Conservation (phyloP, 2,797 vertebrate genomes). For the Peromyscus eremicus region DNA sequence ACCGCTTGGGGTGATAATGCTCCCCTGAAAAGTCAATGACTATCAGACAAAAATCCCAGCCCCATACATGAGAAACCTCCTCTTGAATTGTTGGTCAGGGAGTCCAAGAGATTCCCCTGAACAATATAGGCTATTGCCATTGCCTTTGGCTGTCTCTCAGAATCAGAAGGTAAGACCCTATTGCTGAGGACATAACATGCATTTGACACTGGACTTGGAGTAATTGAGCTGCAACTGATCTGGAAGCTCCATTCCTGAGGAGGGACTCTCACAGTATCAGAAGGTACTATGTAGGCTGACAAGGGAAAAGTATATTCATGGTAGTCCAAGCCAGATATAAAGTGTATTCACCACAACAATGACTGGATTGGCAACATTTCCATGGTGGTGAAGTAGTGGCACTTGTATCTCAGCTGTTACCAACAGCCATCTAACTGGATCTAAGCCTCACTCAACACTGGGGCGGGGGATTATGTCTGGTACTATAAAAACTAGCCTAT, state of each 20-base stretch:
- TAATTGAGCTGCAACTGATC: not conserved
- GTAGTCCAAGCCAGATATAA: not conserved
- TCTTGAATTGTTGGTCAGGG: not conserved
- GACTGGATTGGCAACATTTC: not conserved
- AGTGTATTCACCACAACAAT: not conserved
- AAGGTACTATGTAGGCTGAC: not conserved
- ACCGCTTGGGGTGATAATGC: not conserved
- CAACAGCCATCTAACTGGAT: not conserved
- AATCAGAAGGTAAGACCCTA: not conserved
- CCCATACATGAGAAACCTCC: no score
- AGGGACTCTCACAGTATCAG: not conserved
- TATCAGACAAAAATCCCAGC: not conserved
- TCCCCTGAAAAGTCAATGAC: no score
- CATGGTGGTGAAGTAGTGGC: no score
- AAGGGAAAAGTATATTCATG: not conserved
- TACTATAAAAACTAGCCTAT: not conserved
- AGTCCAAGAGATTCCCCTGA: not conserved
- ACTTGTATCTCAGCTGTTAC: no score
- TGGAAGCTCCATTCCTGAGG: not conserved
- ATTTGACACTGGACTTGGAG: not conserved
- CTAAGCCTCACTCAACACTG: not conserved
- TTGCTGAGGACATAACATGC: not conserved
- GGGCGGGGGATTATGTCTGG: not conserved
- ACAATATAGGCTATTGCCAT: no score
- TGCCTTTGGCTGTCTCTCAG: not conserved